phyloP scores from a whole-genome alignment of 2,797 vertebrate genomes.

The Enteromius unitaeniatus region DNA sequence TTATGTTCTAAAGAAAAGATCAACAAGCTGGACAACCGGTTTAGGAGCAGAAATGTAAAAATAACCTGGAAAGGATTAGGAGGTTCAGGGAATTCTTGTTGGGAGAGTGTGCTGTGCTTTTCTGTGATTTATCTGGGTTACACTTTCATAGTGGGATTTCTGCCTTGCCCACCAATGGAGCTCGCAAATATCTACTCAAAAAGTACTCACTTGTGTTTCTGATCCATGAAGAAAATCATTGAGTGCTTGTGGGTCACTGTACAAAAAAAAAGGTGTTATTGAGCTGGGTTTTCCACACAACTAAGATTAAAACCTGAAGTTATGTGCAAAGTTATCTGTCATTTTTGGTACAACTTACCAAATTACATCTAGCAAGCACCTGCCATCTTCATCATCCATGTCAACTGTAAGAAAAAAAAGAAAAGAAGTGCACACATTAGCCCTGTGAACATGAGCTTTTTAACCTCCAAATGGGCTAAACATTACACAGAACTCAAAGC shows the following conservation, averaged over 20 bases:
- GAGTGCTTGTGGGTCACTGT: constrained; percentile 95
- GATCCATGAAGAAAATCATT: constrained; percentile 99
- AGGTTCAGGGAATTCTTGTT: constrained; percentile 50
- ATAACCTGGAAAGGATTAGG: constrained; percentile 49
- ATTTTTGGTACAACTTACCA: constrained; percentile 83
- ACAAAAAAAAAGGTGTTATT: constrained; percentile 56
- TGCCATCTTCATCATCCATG: constrained; percentile 99
- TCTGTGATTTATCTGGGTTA: not conserved
- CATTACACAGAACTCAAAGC: not conserved
- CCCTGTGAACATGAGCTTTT: not conserved
- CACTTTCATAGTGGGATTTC: constrained; percentile 20
- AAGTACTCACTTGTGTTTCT: constrained; percentile 86
- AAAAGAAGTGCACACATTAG: not conserved
- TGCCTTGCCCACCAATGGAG: not conserved
- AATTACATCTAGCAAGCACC: constrained; percentile 99
- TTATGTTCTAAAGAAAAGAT: constrained; percentile 61
- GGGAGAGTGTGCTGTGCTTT: constrained; percentile 12
- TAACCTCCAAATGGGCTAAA: not conserved
- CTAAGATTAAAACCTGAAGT: not conserved
- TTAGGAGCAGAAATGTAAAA: constrained; percentile 40
- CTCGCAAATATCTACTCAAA: not conserved
- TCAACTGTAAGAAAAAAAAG: constrained; percentile 81
- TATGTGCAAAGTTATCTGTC: not conserved
- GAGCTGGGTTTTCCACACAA: not conserved
- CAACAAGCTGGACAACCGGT: constrained; percentile 56